A percentile compares a stretch with the other conserved stretches of the same genome.
Evolutionary conservation across 2,888 invertebrate species (phyloP).

Genomic region (Dromius quadrimaculatus): DNA sequence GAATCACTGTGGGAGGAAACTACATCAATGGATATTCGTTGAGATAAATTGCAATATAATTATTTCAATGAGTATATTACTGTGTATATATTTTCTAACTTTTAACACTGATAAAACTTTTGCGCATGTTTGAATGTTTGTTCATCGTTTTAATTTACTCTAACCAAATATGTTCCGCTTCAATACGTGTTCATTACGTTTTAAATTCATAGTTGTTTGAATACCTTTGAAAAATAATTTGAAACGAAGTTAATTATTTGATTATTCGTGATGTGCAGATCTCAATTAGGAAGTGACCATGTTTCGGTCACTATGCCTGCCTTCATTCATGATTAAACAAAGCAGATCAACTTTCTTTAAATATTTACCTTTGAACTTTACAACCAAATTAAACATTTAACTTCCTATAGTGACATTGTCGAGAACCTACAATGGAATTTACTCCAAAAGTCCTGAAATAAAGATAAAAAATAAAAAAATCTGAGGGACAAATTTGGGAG

Average conservation of each 20-base stretch:
- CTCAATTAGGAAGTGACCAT: neutral
- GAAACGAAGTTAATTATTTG: conserved; percentile 11
- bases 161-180: neutral
- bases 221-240: neutral
- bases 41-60: no score
- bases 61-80: no score
- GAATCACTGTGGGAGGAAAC: no score
- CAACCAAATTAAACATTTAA: neutral
- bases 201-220: neutral
- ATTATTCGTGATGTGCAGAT: conserved; percentile 3
- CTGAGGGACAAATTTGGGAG: no score
- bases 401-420: no score
- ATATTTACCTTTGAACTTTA: neutral
- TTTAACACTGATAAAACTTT: no score
- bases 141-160: neutral
- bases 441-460: no score
- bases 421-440: no score
- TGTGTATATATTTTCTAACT: no score
- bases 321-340: neutral
- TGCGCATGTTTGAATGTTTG: neutral
- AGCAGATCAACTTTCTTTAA: neutral
- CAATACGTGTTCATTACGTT: conserved; percentile 13
- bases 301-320: neutral
- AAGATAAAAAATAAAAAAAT: no score
- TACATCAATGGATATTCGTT: no score